Conservation (phyloP, 2,113 vertebrate species). For the Hystrix brachyura region DNA sequence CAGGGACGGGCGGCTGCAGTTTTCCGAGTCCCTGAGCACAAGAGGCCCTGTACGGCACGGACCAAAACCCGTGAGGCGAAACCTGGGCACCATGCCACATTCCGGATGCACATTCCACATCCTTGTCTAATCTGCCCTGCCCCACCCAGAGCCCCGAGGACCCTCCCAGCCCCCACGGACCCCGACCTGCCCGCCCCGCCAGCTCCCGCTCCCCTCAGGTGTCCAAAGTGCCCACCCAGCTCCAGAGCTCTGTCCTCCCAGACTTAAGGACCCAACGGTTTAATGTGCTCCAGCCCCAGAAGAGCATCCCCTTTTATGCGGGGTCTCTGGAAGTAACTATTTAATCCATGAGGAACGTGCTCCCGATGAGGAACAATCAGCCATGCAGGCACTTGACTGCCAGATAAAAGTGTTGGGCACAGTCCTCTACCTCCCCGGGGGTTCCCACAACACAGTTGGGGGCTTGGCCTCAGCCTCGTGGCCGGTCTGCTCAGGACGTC, state of each 20-base stretch:
- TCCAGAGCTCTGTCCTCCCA: neutral
- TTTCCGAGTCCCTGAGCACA: neutral
- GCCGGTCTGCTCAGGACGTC: neutral
- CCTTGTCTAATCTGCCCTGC: neutral
- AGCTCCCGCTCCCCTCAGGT: neutral
- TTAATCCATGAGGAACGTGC: neutral
- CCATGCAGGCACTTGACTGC: neutral
- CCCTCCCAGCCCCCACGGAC: neutral
- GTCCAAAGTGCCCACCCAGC: neutral
- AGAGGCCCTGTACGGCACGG: fast-evolving
- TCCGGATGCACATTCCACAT: fast-evolving
- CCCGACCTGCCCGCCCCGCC: no score
- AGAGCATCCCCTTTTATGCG: neutral
- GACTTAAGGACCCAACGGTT: fast-evolving
- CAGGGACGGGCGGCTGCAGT: fast-evolving
- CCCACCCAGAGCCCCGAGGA: neutral
- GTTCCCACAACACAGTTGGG: no score
- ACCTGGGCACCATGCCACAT: neutral
- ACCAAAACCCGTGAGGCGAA: neutral
- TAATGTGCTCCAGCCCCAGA: neutral
- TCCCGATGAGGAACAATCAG: no score
- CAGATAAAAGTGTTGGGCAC: neutral
- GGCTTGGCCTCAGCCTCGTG: neutral
- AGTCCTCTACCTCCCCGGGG: neutral
- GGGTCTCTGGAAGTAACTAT: neutral